Evolutionary conservation across 2,888 invertebrate genomes (phyloP).

Genomic region (Dasysyrphus tricinctus): DNA sequence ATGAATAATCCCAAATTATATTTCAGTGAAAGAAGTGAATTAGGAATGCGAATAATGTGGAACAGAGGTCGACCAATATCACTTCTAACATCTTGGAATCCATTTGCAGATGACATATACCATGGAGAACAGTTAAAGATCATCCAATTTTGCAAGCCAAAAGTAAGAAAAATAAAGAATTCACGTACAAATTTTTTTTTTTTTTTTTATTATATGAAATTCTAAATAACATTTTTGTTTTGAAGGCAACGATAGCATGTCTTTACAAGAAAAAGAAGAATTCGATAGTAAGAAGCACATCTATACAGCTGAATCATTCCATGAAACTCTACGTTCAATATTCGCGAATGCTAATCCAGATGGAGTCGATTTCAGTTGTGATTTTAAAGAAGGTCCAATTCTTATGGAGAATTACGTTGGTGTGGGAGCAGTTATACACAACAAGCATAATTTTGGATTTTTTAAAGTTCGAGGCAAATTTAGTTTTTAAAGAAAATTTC

Average conservation of each 20-base stretch:
- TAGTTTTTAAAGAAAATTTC: slow-evolving; percentile 86
- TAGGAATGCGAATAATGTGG: slow-evolving; percentile 91
- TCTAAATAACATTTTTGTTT: not conserved
- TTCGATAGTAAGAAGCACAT: slow-evolving; percentile 70
- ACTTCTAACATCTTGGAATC: slow-evolving; percentile 92
- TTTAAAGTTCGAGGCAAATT: slow-evolving; percentile 94
- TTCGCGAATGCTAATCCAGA: slow-evolving; percentile 76
- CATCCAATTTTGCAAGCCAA: slow-evolving; percentile 91
- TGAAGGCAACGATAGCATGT: slow-evolving; percentile 65
- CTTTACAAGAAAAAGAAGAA: slow-evolving; percentile 69
- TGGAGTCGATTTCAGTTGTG: slow-evolving; percentile 70
- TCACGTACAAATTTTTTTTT: not conserved
- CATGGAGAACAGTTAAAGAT: slow-evolving; percentile 90
- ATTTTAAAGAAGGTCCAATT: slow-evolving; percentile 86
- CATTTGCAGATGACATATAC: slow-evolving; percentile 91
- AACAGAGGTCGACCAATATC: slow-evolving; percentile 89
- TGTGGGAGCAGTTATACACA: slow-evolving; percentile 90
- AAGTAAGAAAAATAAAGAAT: slow-evolving; percentile 83
- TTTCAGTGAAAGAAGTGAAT: slow-evolving; percentile 88
- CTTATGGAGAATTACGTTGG: slow-evolving; percentile 92
- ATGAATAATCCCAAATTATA: not conserved
- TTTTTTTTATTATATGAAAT: too few relatives aligned
- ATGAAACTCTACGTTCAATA: slow-evolving; percentile 77
- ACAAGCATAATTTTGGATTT: slow-evolving; percentile 92
- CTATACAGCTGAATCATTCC: slow-evolving; percentile 79